Evolutionary conservation across 1,140 invertebrate species (phyloP).

Genomic region (Drosophila prosaltans): DNA sequence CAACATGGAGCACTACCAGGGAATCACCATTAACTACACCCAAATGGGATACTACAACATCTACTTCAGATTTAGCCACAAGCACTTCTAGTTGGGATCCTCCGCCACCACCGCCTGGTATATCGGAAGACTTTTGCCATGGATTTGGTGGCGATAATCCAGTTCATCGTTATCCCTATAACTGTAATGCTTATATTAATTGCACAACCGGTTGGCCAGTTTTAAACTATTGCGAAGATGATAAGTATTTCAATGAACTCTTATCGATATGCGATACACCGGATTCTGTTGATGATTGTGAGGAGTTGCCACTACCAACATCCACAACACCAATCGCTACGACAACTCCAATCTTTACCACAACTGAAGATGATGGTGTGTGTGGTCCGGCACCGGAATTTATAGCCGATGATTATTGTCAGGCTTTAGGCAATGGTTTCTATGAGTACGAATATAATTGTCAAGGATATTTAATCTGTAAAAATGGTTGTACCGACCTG

Average conservation of each 20-base stretch:
- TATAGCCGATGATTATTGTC: slow-evolving; percentile 46
- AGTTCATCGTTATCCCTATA: slow-evolving; percentile 59
- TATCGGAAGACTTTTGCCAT: slow-evolving; percentile 37
- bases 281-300: slow-evolving; percentile 53
- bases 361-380: slow-evolving; percentile 32
- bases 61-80: too few relatives aligned
- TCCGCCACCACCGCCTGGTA: slow-evolving; percentile 52
- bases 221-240: slow-evolving; percentile 53
- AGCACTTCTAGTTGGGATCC: slow-evolving; percentile 49
- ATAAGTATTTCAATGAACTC: slow-evolving; percentile 58
- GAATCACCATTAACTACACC: slow-evolving; percentile 22
- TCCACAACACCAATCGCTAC: slow-evolving; percentile 7
- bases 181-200: slow-evolving; percentile 73
- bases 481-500: slow-evolving; percentile 57
- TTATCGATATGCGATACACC: slow-evolving; percentile 69
- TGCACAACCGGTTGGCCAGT: slow-evolving; percentile 63
- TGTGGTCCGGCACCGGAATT: slow-evolving; percentile 42
- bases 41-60: too few relatives aligned
- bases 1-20: background rate
- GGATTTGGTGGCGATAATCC: slow-evolving; percentile 28
- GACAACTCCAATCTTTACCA: slow-evolving; percentile 23
- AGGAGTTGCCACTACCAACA: slow-evolving; percentile 56
- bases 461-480: slow-evolving; percentile 53
- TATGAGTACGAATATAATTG: slow-evolving; percentile 63
- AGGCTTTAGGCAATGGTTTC: slow-evolving; percentile 52